Base-by-base conservation (phyloP, 2,888 invertebrate genomes). In the Thecophora atra region DNA sequence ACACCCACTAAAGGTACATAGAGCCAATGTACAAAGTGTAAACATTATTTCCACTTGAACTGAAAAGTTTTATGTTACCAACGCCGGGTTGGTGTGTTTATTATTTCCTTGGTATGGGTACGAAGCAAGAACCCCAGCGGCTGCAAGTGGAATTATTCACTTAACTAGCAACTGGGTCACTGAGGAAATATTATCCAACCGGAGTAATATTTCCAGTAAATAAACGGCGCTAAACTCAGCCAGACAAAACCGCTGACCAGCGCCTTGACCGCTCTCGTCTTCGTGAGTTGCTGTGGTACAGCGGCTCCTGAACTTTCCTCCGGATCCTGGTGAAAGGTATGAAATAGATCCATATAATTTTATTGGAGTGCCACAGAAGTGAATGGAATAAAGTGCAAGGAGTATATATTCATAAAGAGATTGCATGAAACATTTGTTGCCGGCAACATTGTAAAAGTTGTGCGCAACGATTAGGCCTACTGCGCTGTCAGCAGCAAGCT, bases 1-100 rank as follows among this genome's bases (percentile, higher is more conserved):
- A 19, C 42, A 6, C 17, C 44, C 19, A 19, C 7, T 63, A 51
- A 13, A 42, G 17, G 44, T 44, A 7, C 24, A 24, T 65, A 65
- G 24, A 11, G n/a, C n/a, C n/a, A 30, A 65, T 19, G 51, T 47
- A 65, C 15, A 47, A 44, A 44, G 21, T 65, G 17, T 42, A 13
- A 19, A 63, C 30, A 66, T 24, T 51, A 52, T 66, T 52, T 52
- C 37, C 42, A 56, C 37, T 67, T 54, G 21, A 67, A 42, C 42
- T 37, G 4, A 37, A 56, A 56, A 21, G 60, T 67, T 62, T 62
- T 63, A 67, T 72, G 72, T 62, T 67, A 51, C 62, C 54, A 17
- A 24, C 54, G 21, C 37, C 73, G 63, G 66, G 56, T 71, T 67
- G 68, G 56, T 63, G 71, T 71, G 63, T 68, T 71, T 63, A 67